Conservation (phyloP, 2,113 vertebrate species). For the Myrmecobius fasciatus region DNA sequence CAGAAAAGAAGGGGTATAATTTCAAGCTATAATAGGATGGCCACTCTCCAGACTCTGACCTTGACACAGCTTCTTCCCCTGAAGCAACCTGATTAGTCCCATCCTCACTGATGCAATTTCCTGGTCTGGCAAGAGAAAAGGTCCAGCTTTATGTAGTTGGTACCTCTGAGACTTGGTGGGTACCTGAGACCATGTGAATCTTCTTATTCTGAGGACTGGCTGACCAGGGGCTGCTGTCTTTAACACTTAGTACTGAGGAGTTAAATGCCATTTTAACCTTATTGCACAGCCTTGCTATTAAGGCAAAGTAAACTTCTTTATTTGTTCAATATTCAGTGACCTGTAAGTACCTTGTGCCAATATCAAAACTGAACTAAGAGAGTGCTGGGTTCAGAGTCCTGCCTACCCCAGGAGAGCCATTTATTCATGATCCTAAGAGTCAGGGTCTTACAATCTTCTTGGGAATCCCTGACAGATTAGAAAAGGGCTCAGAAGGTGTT, state of each 20-base stretch:
- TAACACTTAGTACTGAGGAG: background rate
- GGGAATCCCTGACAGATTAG: background rate
- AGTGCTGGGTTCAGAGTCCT: background rate
- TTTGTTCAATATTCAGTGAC: background rate
- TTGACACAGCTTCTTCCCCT: background rate
- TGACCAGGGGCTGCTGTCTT: background rate
- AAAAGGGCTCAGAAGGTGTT: background rate
- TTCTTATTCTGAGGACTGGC: background rate
- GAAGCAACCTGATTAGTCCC: background rate
- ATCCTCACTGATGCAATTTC: background rate
- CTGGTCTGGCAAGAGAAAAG: background rate
- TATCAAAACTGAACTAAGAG: background rate
- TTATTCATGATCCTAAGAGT: background rate
- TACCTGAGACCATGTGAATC: background rate
- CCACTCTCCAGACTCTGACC: background rate
- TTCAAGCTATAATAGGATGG: background rate
- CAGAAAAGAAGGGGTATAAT: background rate
- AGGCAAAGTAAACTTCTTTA: background rate
- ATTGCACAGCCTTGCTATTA: background rate
- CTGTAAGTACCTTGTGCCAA: background rate
- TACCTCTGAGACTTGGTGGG: background rate
- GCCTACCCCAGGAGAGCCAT: background rate
- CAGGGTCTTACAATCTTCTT: background rate
- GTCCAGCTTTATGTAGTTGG: background rate
- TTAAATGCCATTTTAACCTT: background rate